Evolutionary conservation across 1,140 invertebrate genomes (phyloP), one percentile per base, ranked within the genome.

Genomic region (Triops longicaudatus): DNA sequence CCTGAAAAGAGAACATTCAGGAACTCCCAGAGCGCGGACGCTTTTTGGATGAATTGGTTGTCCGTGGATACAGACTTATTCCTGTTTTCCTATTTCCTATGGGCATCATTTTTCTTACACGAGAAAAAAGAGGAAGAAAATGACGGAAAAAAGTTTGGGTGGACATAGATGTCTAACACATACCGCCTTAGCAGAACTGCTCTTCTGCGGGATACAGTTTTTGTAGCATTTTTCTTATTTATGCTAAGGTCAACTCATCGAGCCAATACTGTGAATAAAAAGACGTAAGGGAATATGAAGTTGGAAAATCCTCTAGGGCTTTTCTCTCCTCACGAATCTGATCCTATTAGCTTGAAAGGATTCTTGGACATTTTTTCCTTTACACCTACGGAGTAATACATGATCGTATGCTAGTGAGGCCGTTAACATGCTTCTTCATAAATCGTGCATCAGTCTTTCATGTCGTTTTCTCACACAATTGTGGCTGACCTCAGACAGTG

Each of bases 301-400:
- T 37, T 37, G 31, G 31, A 4, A 7, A 37, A 7, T 37, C 31
- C 50, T 63, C 10, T 63, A 63, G 14, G 50, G 50, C 50, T 63
- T 63, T 63, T 63, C 50, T 63, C 50, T 63, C 50, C 50, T 14
- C 31, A 37, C 2, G 7, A 63, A 12, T 63, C 50, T 14, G 22
- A 63, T 63, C 50, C 50, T 12, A 63, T 63, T 63, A 63, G 17
- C 50, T 63, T 63, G 50, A 63, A 63, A 63, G 50, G 50, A 22
- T 63, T 63, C 50, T 14, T 63, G 31, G 31, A 37, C 31, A 37
- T 22, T 63, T 4, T 22, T 63, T 63, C n/a, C 50, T n/a, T 5
- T n/a, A 17, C 14, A 22, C 22, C 50, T 63, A 22, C 50, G 50
- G 50, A 63, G 50, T 63, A 63, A 37, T 37, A 37, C 31, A 37